Evolutionary conservation across 2,113 vertebrate genomes (phyloP), one percentile per base, ranked within the genome.

Genomic region (Camelus bactrianus): DNA sequence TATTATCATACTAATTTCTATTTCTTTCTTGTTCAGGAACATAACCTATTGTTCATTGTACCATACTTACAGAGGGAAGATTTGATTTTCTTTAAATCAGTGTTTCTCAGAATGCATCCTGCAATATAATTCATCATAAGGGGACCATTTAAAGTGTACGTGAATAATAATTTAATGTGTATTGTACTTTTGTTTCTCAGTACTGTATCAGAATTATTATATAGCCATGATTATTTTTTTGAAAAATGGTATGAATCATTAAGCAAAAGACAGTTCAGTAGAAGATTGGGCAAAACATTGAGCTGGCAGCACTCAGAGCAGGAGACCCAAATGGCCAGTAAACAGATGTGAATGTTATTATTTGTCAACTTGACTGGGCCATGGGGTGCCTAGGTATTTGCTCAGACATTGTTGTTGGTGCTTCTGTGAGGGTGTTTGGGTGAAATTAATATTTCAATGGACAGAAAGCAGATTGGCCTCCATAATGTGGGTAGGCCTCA

Each of bases 61-160:
- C 20, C 32, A 73, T 48, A 48, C 50, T 73, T 80, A 62, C 32
- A 84, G 70, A 77, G 35, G 48, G 52, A 82, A 76, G 69, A 81
- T 80, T 79, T 91, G 54, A 58, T 65, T 89, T 88, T 84, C 8
- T 89, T 94, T 50, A 89, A 48, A 50, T 92, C n/a, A 60, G 72
- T 84, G 70, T 82, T 30, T 85, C 20, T 38, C 35, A 67, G 42
- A 85, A 22, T 80, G 32, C 10, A 56, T 72, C 50, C 54, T 52
- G 24, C 7, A 80, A 15, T 58, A 19, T 67, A 91, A 89, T 64
- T 89, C 60, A 35, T 32, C 24, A 42, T 54, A 32, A 52, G 28
- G 8, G 24, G 16, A 46, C 28, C 48, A 67, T 73, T 65, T 85
- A 73, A 93, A 32, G 4, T 89, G 11, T 52, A 30, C 38, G 69